These are phyloP conservation scores for Colossoma macropomum DNA, from an alignment of 2,113 vertebrate species.

Conservation along the genomic window DNA sequence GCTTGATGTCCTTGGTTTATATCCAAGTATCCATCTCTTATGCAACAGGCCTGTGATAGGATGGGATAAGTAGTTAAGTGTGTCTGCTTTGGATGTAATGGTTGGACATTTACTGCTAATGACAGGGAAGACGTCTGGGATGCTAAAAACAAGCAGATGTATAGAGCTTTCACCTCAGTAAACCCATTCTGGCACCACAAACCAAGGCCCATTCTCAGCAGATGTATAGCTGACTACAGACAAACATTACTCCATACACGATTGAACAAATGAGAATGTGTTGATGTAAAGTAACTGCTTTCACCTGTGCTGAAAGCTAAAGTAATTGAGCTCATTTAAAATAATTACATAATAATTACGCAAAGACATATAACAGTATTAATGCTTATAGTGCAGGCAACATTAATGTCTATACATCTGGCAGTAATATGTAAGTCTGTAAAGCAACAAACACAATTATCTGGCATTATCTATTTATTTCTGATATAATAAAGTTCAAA, in stretches of 20 bases:
- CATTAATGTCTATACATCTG: not conserved
- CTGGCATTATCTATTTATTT: no score
- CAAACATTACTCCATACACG: not conserved
- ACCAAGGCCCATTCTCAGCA: not conserved
- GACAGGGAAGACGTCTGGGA: not conserved
- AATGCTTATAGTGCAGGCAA: not conserved
- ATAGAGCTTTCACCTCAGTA: not conserved
- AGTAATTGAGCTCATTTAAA: not conserved
- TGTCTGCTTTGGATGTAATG: slow-evolving; percentile 10
- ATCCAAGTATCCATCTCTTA: slow-evolving; percentile 1
- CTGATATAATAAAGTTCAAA: no score
- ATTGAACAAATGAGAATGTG: not conserved
- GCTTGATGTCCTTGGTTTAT: slow-evolving; percentile 7
- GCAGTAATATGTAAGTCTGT: no score
- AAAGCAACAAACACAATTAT: no score
- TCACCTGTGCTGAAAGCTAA: not conserved
- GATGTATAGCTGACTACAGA: slow-evolving; percentile 1
- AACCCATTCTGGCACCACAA: not conserved
- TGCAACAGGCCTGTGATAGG: not conserved
- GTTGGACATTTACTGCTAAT: slow-evolving; percentile 4
- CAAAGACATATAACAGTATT: not conserved
- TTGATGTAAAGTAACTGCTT: not conserved
- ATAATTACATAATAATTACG: not conserved
- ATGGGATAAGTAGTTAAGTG: not conserved
- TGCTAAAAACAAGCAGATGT: not conserved